Percentiles rank a stretch among this genome's conserved stretches.
These are phyloP conservation scores for Lordiphosa collinella DNA, from an alignment of 1,140 invertebrate species.

Conservation along the genomic window DNA sequence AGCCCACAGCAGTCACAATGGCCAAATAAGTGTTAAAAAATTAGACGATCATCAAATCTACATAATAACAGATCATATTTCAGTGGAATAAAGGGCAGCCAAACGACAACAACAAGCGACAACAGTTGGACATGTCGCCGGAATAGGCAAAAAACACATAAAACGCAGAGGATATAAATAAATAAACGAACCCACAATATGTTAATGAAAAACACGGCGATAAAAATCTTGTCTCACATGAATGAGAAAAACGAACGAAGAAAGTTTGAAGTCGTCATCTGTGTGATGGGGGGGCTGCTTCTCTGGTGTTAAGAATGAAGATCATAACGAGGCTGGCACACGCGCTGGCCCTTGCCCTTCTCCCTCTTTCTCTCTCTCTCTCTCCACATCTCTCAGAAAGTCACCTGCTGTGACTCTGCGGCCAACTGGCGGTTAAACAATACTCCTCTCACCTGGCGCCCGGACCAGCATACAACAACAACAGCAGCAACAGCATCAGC, in stretches of 20 bases:
- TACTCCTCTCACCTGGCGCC: constrained; percentile 42
- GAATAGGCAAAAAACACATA: constrained; percentile 53
- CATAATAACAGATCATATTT: constrained; percentile 75
- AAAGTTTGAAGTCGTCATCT: constrained; percentile 42
- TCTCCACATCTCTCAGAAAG: constrained; percentile 31
- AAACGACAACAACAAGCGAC: constrained; percentile 32
- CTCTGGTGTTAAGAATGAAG: constrained; percentile 72
- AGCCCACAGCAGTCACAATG: constrained; percentile 22
- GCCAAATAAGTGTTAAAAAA: constrained; percentile 64
- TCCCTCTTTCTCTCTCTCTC: too few species aligned
- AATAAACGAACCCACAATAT: constrained; percentile 50
- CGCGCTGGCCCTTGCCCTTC: constrained; percentile 25
- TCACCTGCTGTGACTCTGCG: constrained; percentile 57
- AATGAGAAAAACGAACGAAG: constrained; percentile 56
- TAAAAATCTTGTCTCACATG: constrained; percentile 73
- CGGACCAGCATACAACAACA: not conserved
- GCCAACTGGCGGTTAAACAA: constrained; percentile 29
- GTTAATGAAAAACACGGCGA: constrained; percentile 63
- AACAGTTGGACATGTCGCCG: constrained; percentile 53
- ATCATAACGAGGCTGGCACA: constrained; percentile 68
- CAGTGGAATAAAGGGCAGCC: constrained; percentile 14
- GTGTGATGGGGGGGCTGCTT: constrained; percentile 30
- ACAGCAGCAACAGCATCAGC: constrained; percentile 2
- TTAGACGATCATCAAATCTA: constrained; percentile 75
- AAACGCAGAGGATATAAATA: constrained; percentile 25